Evolutionary conservation across 37 sponge, comb jelly and placozoan species (phyloP).

Genomic region (Spongia lamella): DNA sequence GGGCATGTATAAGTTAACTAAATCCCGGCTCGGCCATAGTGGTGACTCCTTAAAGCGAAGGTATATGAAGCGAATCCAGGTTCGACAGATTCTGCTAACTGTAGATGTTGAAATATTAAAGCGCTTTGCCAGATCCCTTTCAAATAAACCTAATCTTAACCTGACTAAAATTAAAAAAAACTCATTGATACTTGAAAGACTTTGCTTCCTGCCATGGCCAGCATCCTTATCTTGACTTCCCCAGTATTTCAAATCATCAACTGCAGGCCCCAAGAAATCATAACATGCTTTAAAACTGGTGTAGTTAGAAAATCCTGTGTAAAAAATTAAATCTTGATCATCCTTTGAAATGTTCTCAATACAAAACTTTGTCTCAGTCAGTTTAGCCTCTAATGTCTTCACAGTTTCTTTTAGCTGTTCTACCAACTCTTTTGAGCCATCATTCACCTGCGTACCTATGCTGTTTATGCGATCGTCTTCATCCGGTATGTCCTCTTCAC

Average conservation of each 20-base stretch:
- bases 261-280: slow-evolving; percentile 32
- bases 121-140: slow-evolving; percentile 33
- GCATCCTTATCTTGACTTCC: background rate
- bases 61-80: slow-evolving; percentile 42
- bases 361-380: background rate
- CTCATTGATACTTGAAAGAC: slow-evolving; percentile 28
- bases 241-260: slow-evolving; percentile 22
- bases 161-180: slow-evolving; percentile 30
- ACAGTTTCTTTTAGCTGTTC: too few relatives aligned
- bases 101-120: slow-evolving; percentile 36
- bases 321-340: slow-evolving; percentile 41
- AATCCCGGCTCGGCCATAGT: slow-evolving; percentile 23
- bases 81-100: slow-evolving; percentile 23
- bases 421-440: too few relatives aligned
- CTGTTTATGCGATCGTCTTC: too few relatives aligned
- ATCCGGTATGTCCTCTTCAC: too few relatives aligned
- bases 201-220: background rate
- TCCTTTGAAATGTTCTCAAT: slow-evolving; percentile 14
- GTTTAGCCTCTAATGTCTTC: too few relatives aligned
- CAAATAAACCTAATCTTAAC: slow-evolving; percentile 23
- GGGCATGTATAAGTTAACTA: slow-evolving; percentile 19
- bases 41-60: slow-evolving; percentile 10
- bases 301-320: slow-evolving; percentile 39
- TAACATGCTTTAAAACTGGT: slow-evolving; percentile 21
- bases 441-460: background rate